phyloP scores from a whole-genome alignment of 2,797 vertebrate genomes.

The Phylloscopus collybita region DNA sequence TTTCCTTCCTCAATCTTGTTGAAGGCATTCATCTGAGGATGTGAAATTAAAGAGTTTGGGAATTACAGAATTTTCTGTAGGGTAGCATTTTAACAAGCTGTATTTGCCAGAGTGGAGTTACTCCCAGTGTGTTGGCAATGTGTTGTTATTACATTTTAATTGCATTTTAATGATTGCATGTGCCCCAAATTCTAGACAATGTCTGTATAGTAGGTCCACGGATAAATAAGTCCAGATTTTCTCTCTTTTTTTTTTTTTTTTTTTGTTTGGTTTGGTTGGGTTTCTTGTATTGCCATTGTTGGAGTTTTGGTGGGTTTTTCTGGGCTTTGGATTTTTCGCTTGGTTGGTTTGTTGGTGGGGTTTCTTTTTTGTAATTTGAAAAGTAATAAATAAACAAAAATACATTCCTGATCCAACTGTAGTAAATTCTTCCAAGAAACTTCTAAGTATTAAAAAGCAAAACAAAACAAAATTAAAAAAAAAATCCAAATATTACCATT shows the following conservation, averaged over 20 bases:
- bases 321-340: not conserved
- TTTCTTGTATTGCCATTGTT: not conserved
- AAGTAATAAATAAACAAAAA: not conserved
- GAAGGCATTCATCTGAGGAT: slow-evolving; percentile 1
- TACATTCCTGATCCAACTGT: not conserved
- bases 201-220: not conserved
- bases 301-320: not conserved
- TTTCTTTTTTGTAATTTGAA: not conserved
- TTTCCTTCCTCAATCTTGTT: slow-evolving; percentile 37
- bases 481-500: not conserved
- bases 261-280: not conserved
- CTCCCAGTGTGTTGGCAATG: not conserved
- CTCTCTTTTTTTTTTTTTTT: not conserved
- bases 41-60: not conserved
- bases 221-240: not conserved
- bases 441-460: not conserved
- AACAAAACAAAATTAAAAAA: no score
- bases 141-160: slow-evolving; percentile 5
- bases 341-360: not conserved
- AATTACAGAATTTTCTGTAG: not conserved
- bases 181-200: not conserved
- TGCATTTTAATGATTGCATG: not conserved
- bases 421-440: not conserved
- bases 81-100: not conserved
- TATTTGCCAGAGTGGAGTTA: not conserved